Evolutionary conservation across 2,113 vertebrate genomes (phyloP), one percentile per base, ranked within the genome.

Genomic region (Polypterus senegalus): DNA sequence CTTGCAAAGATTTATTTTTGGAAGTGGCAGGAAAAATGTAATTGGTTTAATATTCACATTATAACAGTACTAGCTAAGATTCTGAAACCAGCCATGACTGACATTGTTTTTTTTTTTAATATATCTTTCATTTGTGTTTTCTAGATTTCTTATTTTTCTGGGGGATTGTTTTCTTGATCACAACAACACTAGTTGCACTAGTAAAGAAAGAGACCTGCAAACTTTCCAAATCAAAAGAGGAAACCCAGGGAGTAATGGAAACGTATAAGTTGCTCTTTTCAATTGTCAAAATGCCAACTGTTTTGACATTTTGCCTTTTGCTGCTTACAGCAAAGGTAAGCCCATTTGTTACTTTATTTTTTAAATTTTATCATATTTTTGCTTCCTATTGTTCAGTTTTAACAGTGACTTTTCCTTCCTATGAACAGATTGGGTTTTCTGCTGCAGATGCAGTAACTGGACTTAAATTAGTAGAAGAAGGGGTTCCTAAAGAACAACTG

Each of bases 81-180:
- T 27, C 27, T 27, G 27, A 27, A 27, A 27, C 27, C 27, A 27
- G 27, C 27, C 27, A 27, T 27, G 27, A 27, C 27, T 27, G 27
- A 27, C 27, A 27, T 9, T 7, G 48, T 52, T 57, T 49, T 59
- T 49, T 9, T 46, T 27, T 9, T 46, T 54, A 6, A 54, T 47
- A 27, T 10, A 5, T 46, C 47, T 43, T 63, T 58, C 44, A 63
- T 11, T 66, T 10, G 52, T 3, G 58, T 71, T 54, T 48, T 60
- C 62, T 76, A 99, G 96, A 97, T 75, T 99, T 99, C 81, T 76
- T 99, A 67, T 93, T 93, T 76, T 97, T 91, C 77, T 98, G 96
- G 95, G 95, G 96, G 60, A 66, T 88, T 65, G 72, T 97, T 58
- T 98, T 99, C 79, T 73, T 99, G 69, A 69, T 96, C 55, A 94